phyloP scores from a whole-genome alignment of 1,140 invertebrate genomes.

The Heliconius nattereri region DNA sequence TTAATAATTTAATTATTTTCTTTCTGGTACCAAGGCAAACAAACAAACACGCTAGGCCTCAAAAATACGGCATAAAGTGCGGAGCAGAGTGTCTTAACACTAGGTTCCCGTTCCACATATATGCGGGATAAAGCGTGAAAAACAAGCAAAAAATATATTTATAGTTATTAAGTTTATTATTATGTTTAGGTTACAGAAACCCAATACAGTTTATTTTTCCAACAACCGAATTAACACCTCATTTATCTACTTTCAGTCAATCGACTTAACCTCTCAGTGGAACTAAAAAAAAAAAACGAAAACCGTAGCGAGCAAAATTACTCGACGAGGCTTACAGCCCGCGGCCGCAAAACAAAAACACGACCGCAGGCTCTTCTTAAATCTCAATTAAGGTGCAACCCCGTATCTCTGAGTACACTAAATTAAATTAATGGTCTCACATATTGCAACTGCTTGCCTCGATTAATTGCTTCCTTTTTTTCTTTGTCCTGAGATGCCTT shows the following conservation, averaged over 20 bases:
- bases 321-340: slow-evolving; percentile 42
- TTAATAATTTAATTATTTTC: too few relatives aligned
- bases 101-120: too few relatives aligned
- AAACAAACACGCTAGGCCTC: too few relatives aligned
- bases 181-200: not conserved
- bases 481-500: slow-evolving; percentile 50
- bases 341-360: slow-evolving; percentile 58
- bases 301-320: slow-evolving; percentile 5
- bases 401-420: slow-evolving; percentile 73
- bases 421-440: slow-evolving; percentile 80
- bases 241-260: slow-evolving; percentile 4
- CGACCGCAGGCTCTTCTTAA: slow-evolving; percentile 69
- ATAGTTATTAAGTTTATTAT: not conserved
- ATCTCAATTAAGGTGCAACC: slow-evolving; percentile 80
- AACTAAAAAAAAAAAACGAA: slow-evolving; percentile 29
- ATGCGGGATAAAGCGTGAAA: too few relatives aligned
- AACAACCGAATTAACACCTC: not conserved
- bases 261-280: not conserved
- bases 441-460: slow-evolving; percentile 71
- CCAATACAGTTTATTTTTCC: not conserved
- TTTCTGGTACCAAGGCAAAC: too few relatives aligned
- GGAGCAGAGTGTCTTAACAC: too few relatives aligned
- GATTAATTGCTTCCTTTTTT: slow-evolving; percentile 77
- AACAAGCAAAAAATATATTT: not conserved
- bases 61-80: too few relatives aligned